Percentiles rank a stretch among this genome's conserved stretches.
phyloP scores from a whole-genome alignment of 1,140 invertebrate species.

The Bombus sylvicola region DNA sequence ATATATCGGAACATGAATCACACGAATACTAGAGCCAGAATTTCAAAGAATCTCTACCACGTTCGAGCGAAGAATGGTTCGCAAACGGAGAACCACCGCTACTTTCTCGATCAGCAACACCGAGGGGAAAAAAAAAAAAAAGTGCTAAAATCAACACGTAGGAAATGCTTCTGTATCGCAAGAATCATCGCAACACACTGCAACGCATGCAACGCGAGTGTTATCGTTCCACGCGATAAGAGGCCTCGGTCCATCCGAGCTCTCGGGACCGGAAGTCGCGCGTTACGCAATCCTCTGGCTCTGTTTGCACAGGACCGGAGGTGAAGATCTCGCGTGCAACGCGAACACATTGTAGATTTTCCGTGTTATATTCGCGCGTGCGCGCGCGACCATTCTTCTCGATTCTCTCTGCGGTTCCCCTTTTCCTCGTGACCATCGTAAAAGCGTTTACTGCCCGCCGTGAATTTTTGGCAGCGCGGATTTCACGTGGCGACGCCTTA shows the following conservation, averaged over 20 bases:
- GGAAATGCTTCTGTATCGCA: not conserved
- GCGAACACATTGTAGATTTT: constrained; percentile 27
- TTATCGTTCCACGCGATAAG: constrained; percentile 34
- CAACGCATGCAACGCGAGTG: not conserved
- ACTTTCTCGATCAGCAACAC: not conserved
- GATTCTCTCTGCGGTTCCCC: not conserved
- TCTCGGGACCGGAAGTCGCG: constrained; percentile 44
- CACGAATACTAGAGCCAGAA: no score
- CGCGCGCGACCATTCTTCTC: not conserved
- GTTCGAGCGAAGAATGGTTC: no score
- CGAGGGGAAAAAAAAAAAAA: not conserved
- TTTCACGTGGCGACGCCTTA: constrained; percentile 61
- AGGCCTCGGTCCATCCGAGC: not conserved
- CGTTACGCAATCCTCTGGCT: constrained; percentile 15
- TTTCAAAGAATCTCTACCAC: no score
- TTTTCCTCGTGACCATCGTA: constrained; percentile 27
- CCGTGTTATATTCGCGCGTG: constrained; percentile 34
- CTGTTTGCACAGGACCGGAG: constrained; percentile 19
- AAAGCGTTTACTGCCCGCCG: constrained; percentile 60
- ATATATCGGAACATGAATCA: no score
- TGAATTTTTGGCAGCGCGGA: constrained; percentile 61
- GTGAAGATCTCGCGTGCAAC: constrained; percentile 1
- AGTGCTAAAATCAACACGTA: not conserved
- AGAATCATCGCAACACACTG: not conserved
- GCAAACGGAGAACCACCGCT: no score